Base-by-base conservation (phyloP, 2,113 vertebrate genomes). In the Hippocampus abdominalis region DNA sequence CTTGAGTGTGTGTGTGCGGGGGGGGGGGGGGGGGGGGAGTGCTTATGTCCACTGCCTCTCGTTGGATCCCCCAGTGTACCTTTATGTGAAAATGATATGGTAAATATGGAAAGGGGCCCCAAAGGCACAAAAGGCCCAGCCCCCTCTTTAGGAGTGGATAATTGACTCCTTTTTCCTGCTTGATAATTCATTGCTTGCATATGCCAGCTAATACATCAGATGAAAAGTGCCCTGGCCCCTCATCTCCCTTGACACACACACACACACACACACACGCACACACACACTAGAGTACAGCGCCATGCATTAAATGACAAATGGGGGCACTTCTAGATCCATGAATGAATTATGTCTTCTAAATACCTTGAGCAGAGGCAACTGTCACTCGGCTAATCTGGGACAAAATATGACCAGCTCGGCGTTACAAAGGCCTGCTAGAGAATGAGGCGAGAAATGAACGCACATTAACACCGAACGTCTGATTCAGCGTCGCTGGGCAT, bases 111-210 rank as follows among this genome's bases (percentile, higher is more conserved):
- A 93, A 92, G 89, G 92, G 91, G 90, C 94, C 95, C 93, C 92
- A 83, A 92, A 96, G 96, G 96, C 94, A 96, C 94, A 86, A 90
- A 91, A 93, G 95, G 94, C 92, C 90, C 90, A 92, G 91, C 93
- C 94, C 93, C 94, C 94, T 94, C 95, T 96, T 96, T 94, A 95
- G 94, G 92, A 96, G 94, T 95, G 94, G 95, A 96, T 98, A 98
- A 98, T 98, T 98, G 96, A 98, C 96, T 98, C 88, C 86, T 88
- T 32, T 91, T 89, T 78, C 78, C 94, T 95, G 66, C 93, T 94
- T 95, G 95, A 95, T 98, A 98, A 98, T 98, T 98, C 96, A 98
- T 99, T 94, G 95, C 95, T 97, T 98, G 97, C 97, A 98, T 98
- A 98, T 97, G 94, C 94, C 91, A 91, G 89, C 94, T 96, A 96